These are phyloP conservation scores for Cryptops parisi DNA, from an alignment of 2,888 invertebrate genomes.

Conservation along the genomic window DNA sequence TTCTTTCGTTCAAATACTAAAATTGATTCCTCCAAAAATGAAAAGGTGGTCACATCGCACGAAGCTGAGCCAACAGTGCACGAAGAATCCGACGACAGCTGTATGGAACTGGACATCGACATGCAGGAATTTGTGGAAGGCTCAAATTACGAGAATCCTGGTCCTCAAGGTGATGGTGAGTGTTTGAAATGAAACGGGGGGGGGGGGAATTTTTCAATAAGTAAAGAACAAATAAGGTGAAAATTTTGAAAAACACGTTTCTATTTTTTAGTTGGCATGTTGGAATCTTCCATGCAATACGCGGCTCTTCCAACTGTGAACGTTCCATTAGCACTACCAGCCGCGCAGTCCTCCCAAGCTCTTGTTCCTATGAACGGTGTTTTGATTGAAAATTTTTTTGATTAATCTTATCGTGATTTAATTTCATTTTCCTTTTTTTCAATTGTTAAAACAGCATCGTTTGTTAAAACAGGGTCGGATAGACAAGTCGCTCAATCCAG, in stretches of 20 bases:
- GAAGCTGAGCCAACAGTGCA: conserved; percentile 1
- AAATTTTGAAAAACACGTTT: neutral
- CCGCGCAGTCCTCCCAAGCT: conserved; percentile 14
- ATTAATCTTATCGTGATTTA: too few species aligned
- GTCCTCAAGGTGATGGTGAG: conserved; percentile 4
- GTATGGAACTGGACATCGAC: conserved; percentile 12
- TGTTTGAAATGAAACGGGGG: too few species aligned
- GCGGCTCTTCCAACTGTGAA: conserved; percentile 21
- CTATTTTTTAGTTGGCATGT: conserved; percentile 5
- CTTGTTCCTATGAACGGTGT: conserved; percentile 11
- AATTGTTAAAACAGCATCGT: too few species aligned
- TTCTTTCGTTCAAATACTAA: too few species aligned
- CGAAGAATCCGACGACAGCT: conserved; percentile 14
- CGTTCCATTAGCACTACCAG: conserved; percentile 19
- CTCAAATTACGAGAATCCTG: neutral
- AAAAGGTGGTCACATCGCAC: neutral
- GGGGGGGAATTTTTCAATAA: neutral
- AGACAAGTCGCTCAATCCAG: too few species aligned
- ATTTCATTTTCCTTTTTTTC: too few species aligned
- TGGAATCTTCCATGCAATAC: conserved; percentile 15
- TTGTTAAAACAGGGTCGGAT: too few species aligned
- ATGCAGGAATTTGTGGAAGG: conserved; percentile 8
- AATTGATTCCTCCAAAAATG: neutral
- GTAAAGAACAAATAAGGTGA: neutral
- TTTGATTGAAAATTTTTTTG: too few species aligned